phyloP scores from a whole-genome alignment of 2,113 vertebrate genomes.

The Sinocyclocheilus anshuiensis region DNA sequence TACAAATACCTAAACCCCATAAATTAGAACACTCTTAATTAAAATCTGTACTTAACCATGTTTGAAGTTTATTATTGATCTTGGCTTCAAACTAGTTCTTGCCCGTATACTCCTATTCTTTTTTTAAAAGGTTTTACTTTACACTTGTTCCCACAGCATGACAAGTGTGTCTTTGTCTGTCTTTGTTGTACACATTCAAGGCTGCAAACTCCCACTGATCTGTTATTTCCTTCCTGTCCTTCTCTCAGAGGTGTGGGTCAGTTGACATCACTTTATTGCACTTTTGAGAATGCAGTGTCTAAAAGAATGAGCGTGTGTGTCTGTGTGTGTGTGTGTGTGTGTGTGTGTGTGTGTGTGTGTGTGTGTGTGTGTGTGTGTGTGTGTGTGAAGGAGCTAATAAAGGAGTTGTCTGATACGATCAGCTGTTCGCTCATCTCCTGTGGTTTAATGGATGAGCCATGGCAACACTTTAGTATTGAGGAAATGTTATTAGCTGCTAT shows the following conservation, averaged over 20 bases:
- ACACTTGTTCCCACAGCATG: not conserved
- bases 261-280: conserved; percentile 13
- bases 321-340: too few species aligned
- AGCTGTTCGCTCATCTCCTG: not conserved
- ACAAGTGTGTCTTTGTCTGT: conserved; percentile 16
- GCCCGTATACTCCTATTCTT: not conserved
- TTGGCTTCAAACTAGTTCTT: not conserved
- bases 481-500: not conserved
- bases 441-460: not conserved
- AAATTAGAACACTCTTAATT: not conserved
- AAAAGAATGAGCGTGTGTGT: too few species aligned
- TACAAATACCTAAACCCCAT: not conserved
- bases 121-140: not conserved
- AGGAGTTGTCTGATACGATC: conserved; percentile 23
- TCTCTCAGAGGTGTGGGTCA: conserved; percentile 21
- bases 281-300: conserved; percentile 9
- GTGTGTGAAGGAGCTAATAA: not conserved
- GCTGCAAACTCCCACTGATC: conserved; percentile 12
- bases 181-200: conserved; percentile 16
- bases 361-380: too few species aligned
- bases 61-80: not conserved
- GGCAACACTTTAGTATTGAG: not conserved
- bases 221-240: not conserved
- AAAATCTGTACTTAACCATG: not conserved
- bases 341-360: too few species aligned